Evolutionary conservation across 2,113 vertebrate species (phyloP).

Genomic region (Meles meles): DNA sequence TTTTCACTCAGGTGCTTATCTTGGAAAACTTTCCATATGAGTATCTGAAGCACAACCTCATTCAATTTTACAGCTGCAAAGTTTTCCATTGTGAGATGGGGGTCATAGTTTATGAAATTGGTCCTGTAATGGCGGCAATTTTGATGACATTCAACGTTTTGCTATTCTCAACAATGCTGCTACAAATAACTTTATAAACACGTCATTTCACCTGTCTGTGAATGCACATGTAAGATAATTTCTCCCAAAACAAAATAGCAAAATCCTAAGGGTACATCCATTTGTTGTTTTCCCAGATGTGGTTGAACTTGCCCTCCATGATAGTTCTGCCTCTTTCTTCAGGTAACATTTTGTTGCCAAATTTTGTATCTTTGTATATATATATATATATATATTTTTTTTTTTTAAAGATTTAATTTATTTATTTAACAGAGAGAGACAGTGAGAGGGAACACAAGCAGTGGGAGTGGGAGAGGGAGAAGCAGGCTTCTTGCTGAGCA

Average conservation of each 20-base stretch:
- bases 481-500: too few species aligned
- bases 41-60: neutral
- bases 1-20: neutral
- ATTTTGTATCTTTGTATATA: neutral
- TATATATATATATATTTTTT: too few species aligned
- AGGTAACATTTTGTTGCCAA: neutral
- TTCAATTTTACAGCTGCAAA: neutral
- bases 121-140: neutral
- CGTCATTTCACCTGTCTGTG: neutral
- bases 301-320: neutral
- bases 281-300: neutral
- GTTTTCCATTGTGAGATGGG: neutral
- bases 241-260: neutral
- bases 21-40: neutral
- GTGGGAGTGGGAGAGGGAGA: too few species aligned
- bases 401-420: too few species aligned
- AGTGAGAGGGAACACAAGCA: too few species aligned
- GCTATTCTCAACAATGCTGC: neutral
- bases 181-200: neutral
- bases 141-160: neutral
- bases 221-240: neutral
- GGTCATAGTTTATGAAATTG: neutral
- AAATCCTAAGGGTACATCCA: neutral
- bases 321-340: neutral
- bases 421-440: too few species aligned